A percentile compares a stretch with the other conserved stretches of the same genome.
Conservation (phyloP, 2,113 vertebrate genomes). For the Mola mola region DNA sequence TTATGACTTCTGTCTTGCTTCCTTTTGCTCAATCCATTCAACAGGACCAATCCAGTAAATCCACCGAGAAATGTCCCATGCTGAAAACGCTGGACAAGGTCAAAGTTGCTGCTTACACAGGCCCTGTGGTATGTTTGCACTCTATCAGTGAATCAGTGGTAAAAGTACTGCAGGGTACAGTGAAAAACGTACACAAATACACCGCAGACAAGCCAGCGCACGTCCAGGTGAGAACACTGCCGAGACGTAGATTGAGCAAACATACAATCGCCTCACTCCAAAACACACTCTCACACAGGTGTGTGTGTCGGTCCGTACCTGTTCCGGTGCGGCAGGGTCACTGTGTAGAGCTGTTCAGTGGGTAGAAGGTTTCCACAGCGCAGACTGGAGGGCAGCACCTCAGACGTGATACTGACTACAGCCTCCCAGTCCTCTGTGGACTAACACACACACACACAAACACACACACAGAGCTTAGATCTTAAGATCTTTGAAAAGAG, state of each 20-base stretch:
- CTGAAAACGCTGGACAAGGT: no score
- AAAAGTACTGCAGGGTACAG: constrained; percentile 3
- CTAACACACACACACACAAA: constrained; percentile 64
- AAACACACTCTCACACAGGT: background rate
- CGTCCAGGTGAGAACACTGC: constrained; percentile 35
- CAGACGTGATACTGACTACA: constrained; percentile 83
- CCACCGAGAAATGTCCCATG: no score
- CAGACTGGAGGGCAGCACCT: constrained; percentile 82
- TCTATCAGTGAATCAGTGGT: constrained; percentile 21
- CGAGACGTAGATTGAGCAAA: constrained; percentile 40
- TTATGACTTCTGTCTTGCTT: no score
- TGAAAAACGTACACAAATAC: constrained; percentile 22
- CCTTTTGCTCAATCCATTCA: no score
- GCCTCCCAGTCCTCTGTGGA: constrained; percentile 90
- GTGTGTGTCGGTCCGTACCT: constrained; percentile 72
- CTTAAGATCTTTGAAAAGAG: background rate
- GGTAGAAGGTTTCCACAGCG: constrained; percentile 88
- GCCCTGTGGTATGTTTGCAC: constrained; percentile 23
- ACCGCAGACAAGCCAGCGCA: constrained; percentile 35
- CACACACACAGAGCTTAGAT: background rate
- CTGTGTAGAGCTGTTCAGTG: constrained; percentile 86
- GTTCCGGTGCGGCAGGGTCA: constrained; percentile 80
- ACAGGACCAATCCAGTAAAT: no score
- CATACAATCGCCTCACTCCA: background rate
- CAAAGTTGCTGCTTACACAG: constrained; percentile 15